phyloP scores from a whole-genome alignment of 2,888 invertebrate species.

The Dromius quadrimaculatus region DNA sequence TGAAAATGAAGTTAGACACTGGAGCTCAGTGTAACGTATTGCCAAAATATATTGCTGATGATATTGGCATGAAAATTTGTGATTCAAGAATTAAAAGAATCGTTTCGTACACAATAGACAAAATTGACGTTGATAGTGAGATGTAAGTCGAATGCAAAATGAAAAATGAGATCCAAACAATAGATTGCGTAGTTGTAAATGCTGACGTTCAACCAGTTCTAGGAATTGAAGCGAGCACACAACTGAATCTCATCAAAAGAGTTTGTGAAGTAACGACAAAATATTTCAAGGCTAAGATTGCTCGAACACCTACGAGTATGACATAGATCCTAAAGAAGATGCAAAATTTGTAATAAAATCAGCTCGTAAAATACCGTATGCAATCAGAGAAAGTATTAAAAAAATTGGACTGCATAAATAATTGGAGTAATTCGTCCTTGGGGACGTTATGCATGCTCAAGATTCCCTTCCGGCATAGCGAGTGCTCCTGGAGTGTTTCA shows the following conservation, averaged over 20 bases:
- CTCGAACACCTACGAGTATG: conserved; percentile 3
- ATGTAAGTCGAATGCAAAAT: background rate
- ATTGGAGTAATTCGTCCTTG: too few relatives aligned
- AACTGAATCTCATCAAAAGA: background rate
- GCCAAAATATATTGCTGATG: background rate
- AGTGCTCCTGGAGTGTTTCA: too few relatives aligned
- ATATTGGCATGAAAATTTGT: background rate
- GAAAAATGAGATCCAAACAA: background rate
- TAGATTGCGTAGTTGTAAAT: background rate
- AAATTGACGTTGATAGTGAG: background rate
- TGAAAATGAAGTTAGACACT: conserved; percentile 26
- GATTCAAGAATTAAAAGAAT: background rate
- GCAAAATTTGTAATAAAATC: background rate
- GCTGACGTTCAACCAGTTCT: background rate
- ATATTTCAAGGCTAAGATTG: conserved; percentile 12
- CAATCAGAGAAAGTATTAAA: background rate
- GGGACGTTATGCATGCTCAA: too few relatives aligned
- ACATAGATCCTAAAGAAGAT: background rate
- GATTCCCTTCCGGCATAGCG: too few relatives aligned
- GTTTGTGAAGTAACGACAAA: background rate
- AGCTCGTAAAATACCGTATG: background rate
- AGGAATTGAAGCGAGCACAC: background rate
- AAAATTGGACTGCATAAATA: too few relatives aligned
- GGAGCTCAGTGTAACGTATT: conserved; percentile 34
- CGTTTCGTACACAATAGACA: background rate